These are phyloP conservation scores for Myathropa florea DNA, from an alignment of 2,888 invertebrate species.

Conservation along the genomic window DNA sequence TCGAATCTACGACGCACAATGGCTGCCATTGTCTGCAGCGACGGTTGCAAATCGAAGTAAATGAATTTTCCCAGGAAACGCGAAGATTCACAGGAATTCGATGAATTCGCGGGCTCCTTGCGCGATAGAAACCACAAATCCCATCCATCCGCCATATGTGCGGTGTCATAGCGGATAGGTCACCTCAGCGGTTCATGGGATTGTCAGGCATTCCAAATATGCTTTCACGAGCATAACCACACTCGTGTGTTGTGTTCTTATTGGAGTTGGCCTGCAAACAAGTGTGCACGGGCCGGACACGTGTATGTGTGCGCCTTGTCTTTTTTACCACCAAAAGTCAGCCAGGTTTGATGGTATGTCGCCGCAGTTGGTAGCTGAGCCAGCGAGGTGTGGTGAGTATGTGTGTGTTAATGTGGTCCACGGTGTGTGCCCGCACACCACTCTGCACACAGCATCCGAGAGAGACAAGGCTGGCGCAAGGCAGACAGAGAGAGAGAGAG, in stretches of 20 bases:
- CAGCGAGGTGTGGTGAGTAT: slow-evolving; percentile 42
- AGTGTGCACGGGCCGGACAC: slow-evolving; percentile 33
- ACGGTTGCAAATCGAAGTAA: neutral
- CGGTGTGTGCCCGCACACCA: neutral
- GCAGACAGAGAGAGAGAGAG: neutral
- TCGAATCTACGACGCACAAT: neutral
- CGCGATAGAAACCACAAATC: slow-evolving; percentile 12
- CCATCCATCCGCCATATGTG: neutral
- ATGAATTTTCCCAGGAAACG: slow-evolving; percentile 33
- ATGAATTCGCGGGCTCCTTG: neutral
- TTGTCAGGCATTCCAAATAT: slow-evolving; percentile 67
- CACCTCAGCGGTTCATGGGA: slow-evolving; percentile 58
- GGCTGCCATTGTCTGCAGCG: neutral
- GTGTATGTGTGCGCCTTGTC: neutral
- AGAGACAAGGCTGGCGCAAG: slow-evolving; percentile 16
- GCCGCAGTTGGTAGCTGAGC: slow-evolving; percentile 5
- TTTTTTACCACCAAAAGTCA: slow-evolving; percentile 15
- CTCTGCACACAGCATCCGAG: slow-evolving; percentile 51
- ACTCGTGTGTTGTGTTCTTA: slow-evolving; percentile 6
- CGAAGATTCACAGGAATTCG: neutral
- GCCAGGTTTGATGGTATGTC: slow-evolving; percentile 12
- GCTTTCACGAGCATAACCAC: slow-evolving; percentile 31
- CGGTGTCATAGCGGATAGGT: slow-evolving; percentile 47
- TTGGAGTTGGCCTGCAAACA: slow-evolving; percentile 46
- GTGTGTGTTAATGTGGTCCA: slow-evolving; percentile 50